A percentile compares a stretch with the other conserved stretches of the same genome.
Conservation (phyloP, 2,113 vertebrate species). For the Bufo gargarizans region DNA sequence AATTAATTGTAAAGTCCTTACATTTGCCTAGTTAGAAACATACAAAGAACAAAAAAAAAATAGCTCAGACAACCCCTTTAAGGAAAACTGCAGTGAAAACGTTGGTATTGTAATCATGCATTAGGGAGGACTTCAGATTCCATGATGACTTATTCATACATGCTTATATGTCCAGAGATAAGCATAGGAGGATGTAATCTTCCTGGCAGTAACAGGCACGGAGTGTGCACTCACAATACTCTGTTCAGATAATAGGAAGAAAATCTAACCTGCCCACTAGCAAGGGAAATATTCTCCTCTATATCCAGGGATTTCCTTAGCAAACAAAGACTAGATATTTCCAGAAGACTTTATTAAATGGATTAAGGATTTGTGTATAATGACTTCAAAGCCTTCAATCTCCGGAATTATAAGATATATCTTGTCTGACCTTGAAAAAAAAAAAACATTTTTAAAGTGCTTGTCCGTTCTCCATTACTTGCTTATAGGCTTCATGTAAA, state of each 20-base stretch:
- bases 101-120: no score
- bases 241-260: not conserved
- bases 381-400: conserved; percentile 51
- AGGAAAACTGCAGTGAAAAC: no score
- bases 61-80: no score
- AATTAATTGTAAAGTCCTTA: no score
- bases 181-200: not conserved
- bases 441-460: not conserved
- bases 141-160: not conserved
- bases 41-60: no score
- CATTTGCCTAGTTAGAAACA: no score
- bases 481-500: conserved; percentile 31
- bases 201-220: not conserved
- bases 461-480: not conserved
- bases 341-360: conserved; percentile 49
- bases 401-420: conserved; percentile 51
- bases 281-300: conserved; percentile 33
- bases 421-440: conserved; percentile 54
- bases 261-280: conserved; percentile 7
- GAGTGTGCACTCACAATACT: not conserved
- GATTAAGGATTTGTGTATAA: conserved; percentile 56
- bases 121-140: no score
- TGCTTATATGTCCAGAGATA: not conserved
- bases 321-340: conserved; percentile 52
- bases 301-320: conserved; percentile 41